phyloP scores from a whole-genome alignment of 2,797 vertebrate species.

The Hyperoplus immaculatus region DNA sequence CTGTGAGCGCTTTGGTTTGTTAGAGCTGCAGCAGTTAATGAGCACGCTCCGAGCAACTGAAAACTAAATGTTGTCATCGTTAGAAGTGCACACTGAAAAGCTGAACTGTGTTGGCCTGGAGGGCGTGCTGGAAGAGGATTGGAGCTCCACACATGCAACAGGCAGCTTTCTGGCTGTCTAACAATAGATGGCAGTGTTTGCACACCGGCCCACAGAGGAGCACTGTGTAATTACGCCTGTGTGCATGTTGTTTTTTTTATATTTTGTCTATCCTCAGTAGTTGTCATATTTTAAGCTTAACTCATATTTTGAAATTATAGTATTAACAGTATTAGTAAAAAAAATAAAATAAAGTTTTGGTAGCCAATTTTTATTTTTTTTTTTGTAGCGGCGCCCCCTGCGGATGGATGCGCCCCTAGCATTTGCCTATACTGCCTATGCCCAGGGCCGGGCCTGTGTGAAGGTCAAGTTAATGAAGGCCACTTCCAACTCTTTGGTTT shows the following conservation, averaged over 20 bases:
- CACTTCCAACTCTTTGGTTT: constrained; percentile 44
- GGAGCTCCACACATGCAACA: background rate
- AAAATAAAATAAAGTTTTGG: too few relatives aligned
- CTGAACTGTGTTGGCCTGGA: constrained; percentile 37
- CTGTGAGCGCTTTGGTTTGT: constrained; percentile 5
- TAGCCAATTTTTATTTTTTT: too few relatives aligned
- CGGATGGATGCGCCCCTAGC: too few relatives aligned
- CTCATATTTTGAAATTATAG: too few relatives aligned
- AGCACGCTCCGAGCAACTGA: background rate
- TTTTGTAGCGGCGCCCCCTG: too few relatives aligned
- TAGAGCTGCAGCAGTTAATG: constrained; percentile 9
- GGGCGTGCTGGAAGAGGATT: constrained; percentile 11
- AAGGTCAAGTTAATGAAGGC: constrained; percentile 56
- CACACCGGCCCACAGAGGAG: constrained; percentile 39
- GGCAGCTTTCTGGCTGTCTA: background rate
- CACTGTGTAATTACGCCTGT: constrained; percentile 58
- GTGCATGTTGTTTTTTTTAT: constrained; percentile 21
- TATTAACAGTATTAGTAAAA: too few relatives aligned
- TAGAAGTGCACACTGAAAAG: constrained; percentile 32
- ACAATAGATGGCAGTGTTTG: constrained; percentile 82
- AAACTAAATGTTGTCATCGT: constrained; percentile 31
- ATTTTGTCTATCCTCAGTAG: too few relatives aligned
- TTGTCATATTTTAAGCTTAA: too few relatives aligned
- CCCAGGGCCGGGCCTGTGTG: too few relatives aligned
- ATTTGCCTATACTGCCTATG: too few relatives aligned